These are phyloP conservation scores for Leptodirus hochenwartii DNA, from an alignment of 2,888 invertebrate species.

Conservation along the genomic window DNA sequence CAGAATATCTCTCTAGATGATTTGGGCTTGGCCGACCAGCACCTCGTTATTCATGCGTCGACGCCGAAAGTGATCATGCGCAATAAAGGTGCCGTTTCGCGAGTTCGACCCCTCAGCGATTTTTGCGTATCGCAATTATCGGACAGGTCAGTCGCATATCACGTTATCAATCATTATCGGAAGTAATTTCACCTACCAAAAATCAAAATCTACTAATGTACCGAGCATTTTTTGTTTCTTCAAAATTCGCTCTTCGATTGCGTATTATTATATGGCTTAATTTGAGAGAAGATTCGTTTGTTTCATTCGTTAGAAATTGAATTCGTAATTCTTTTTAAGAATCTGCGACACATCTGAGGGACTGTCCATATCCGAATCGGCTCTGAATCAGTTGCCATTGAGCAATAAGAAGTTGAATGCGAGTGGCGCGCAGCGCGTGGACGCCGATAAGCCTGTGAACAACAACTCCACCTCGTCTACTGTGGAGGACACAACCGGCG, in stretches of 20 bases:
- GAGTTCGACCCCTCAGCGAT: slow-evolving; percentile 69
- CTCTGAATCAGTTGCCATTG: slow-evolving; percentile 49
- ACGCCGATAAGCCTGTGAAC: slow-evolving; percentile 20
- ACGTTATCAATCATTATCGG: too few species aligned
- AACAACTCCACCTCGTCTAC: slow-evolving; percentile 35
- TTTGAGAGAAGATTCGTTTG: too few species aligned
- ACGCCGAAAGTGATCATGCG: slow-evolving; percentile 39
- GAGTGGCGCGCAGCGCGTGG: slow-evolving; percentile 13
- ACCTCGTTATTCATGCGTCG: slow-evolving; percentile 9
- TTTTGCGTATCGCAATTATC: slow-evolving; percentile 56
- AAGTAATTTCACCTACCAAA: too few species aligned
- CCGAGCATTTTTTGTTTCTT: too few species aligned
- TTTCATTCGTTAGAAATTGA: slow-evolving; percentile 28
- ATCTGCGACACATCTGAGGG: slow-evolving; percentile 10
- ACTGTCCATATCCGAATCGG: slow-evolving; percentile 80
- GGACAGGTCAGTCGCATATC: too few species aligned
- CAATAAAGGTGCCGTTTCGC: slow-evolving; percentile 35
- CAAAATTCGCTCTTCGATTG: too few species aligned
- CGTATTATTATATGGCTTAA: too few species aligned
- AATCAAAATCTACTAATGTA: too few species aligned
- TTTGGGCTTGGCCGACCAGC: slow-evolving; percentile 20
- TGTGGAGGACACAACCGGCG: slow-evolving; percentile 29
- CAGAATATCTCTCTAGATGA: slow-evolving; percentile 23
- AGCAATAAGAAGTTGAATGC: slow-evolving; percentile 22
- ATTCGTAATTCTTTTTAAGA: too few species aligned